These are phyloP conservation scores for Agelaius tricolor DNA, from an alignment of 2,113 vertebrate genomes.

Conservation along the genomic window DNA sequence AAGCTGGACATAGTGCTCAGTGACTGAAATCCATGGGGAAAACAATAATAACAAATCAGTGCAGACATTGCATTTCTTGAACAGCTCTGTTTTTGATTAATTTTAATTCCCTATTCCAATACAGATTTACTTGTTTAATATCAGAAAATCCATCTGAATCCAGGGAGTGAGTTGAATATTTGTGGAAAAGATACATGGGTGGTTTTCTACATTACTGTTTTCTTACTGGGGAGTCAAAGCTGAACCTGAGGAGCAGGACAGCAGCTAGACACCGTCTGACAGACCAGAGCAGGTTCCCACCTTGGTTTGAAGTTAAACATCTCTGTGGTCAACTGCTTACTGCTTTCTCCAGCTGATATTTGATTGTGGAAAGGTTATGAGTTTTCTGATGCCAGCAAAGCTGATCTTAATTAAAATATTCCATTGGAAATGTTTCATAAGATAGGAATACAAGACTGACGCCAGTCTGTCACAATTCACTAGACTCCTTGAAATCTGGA, in stretches of 20 bases:
- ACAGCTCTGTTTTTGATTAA: conserved; percentile 20
- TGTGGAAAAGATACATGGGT: background rate
- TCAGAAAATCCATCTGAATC: conserved; percentile 24
- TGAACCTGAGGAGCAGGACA: background rate
- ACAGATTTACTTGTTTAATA: conserved; percentile 27
- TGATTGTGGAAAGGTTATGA: conserved; percentile 7
- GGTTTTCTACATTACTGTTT: background rate
- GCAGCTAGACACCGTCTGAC: background rate
- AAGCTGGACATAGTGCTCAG: background rate
- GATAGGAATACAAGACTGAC: conserved; percentile 59
- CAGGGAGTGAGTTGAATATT: background rate
- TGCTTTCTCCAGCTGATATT: background rate
- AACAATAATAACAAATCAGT: conserved; percentile 16
- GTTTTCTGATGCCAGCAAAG: conserved; percentile 48
- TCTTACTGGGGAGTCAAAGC: background rate
- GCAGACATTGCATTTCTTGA: conserved; percentile 8
- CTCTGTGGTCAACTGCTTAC: background rate
- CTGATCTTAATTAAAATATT: conserved; percentile 66
- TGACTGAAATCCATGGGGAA: background rate
- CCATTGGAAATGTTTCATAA: conserved; percentile 63
- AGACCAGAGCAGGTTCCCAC: background rate
- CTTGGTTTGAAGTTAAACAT: background rate
- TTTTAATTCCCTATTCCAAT: conserved; percentile 14
- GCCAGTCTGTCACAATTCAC: conserved; percentile 64
- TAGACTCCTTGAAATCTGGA: conserved; percentile 14